Evolutionary conservation across 2,888 invertebrate species (phyloP).

Genomic region (Thyatira batis): DNA sequence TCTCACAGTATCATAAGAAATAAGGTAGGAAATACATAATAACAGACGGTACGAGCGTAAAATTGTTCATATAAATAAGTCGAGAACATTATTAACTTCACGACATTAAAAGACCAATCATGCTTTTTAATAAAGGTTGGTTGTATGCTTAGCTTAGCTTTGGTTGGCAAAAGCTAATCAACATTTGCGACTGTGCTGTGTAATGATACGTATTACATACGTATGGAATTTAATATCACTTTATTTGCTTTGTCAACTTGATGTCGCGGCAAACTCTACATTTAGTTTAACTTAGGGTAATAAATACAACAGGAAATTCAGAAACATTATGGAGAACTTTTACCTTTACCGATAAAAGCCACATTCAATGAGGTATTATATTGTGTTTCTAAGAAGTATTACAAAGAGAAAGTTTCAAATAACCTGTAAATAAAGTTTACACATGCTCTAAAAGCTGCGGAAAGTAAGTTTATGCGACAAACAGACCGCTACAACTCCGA

Average conservation of each 20-base stretch:
- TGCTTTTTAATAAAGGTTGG: not conserved
- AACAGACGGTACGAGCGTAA: not conserved
- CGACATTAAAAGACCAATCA: not conserved
- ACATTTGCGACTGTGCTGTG: not conserved
- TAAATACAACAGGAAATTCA: not conserved
- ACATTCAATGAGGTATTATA: not conserved
- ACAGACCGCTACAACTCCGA: conserved; percentile 11
- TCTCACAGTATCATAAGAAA: not conserved
- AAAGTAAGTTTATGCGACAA: not conserved
- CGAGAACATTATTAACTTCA: not conserved
- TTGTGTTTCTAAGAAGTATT: not conserved
- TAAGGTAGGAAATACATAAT: not conserved
- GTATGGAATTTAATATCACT: not conserved
- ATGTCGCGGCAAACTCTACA: not conserved
- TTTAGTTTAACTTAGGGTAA: not conserved
- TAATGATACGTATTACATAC: not conserved
- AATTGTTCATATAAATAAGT: not conserved
- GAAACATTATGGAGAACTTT: not conserved
- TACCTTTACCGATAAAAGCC: not conserved
- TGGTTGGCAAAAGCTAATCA: not conserved
- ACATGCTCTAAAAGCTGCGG: not conserved
- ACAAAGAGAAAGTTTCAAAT: not conserved
- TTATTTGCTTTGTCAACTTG: not conserved
- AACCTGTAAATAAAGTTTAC: not conserved
- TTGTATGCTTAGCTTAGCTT: not conserved